phyloP scores from a whole-genome alignment of 2,888 invertebrate genomes.

The Dioctria rufipes region DNA sequence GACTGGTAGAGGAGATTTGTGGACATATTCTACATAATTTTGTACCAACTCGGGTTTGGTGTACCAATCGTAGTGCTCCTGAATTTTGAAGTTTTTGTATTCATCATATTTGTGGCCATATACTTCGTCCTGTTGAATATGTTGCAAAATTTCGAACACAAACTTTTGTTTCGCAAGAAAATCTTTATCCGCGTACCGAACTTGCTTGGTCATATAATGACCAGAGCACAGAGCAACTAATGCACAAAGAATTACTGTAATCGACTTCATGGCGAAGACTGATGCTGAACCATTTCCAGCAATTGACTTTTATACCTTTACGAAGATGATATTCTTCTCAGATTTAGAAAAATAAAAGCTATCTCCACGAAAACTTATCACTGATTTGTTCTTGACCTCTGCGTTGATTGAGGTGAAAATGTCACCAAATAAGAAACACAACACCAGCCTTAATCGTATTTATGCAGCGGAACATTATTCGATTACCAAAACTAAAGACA shows the following conservation, averaged over 20 bases:
- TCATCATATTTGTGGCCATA: constrained; percentile 70
- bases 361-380: background rate
- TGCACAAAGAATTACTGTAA: constrained; percentile 64
- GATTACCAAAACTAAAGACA: background rate
- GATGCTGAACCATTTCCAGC: constrained; percentile 58
- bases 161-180: constrained; percentile 73
- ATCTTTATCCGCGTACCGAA: constrained; percentile 73
- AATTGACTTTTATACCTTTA: constrained; percentile 18
- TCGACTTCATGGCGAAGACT: constrained; percentile 67
- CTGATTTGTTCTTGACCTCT: background rate
- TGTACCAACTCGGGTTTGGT: constrained; percentile 76
- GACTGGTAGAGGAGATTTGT: constrained; percentile 71
- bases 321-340: background rate
- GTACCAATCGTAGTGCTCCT: constrained; percentile 76
- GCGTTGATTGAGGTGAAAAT: background rate
- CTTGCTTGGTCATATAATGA: constrained; percentile 62
- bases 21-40: constrained; percentile 73
- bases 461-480: background rate
- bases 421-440: background rate
- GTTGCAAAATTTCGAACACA: constrained; percentile 73
- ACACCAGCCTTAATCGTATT: too few relatives aligned
- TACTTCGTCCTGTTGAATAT: constrained; percentile 76
- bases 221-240: constrained; percentile 63
- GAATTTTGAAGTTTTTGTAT: constrained; percentile 75
- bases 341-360: background rate